Base-by-base conservation (phyloP, 1,140 invertebrate species). In the Drosophila nikananu region DNA sequence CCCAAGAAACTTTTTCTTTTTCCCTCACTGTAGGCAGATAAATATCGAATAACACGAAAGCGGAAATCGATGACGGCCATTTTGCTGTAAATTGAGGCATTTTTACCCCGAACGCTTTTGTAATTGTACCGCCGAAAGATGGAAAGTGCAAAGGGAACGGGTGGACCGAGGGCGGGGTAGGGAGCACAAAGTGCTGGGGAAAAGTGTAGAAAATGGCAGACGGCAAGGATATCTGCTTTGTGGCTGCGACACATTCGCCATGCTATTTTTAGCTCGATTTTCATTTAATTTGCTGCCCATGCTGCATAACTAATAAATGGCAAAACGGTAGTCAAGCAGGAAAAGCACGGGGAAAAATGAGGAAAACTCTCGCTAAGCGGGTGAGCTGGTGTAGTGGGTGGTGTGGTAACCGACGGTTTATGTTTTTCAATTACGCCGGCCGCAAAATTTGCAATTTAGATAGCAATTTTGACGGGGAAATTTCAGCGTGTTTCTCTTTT, bases 251-350 rank as follows among this genome's bases (percentile, higher is more conserved):
- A 83, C 77, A 87, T 83, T 80, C 48, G 77, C 49, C 59, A 23
- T 64, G 81, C 84, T 89, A 89, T 89, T 89, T 89, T 89, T 89
- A 89, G 84, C 73, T 52, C 59, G 70, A 89, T 89, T 89, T 89
- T 89, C 86, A 89, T 89, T 89, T 89, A 89, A 89, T 89, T 90
- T 89, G 81, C 84, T 87, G 78, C 81, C 86, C 86, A 89, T 78
- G 83, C 84, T 83, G 81, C 81, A 89, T 81, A 81, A 84, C 86
- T 90, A 89, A 89, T 57, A 73, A 89, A 79, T 80, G 70, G 70
- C 55, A 49, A 54, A 71, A 83, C 71, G 81, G 68, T 81, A 86
- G 75, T 66, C 68, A 42, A 67, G 75, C 77, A 66, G 46, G 13
- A 39, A 42, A 67, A 39, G 39, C n/a, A 35, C 17, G 17, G 10